Percentiles rank a stretch among this genome's conserved stretches.
phyloP scores from a whole-genome alignment of 2,888 invertebrate genomes.

The Parasteatoda lunata region DNA sequence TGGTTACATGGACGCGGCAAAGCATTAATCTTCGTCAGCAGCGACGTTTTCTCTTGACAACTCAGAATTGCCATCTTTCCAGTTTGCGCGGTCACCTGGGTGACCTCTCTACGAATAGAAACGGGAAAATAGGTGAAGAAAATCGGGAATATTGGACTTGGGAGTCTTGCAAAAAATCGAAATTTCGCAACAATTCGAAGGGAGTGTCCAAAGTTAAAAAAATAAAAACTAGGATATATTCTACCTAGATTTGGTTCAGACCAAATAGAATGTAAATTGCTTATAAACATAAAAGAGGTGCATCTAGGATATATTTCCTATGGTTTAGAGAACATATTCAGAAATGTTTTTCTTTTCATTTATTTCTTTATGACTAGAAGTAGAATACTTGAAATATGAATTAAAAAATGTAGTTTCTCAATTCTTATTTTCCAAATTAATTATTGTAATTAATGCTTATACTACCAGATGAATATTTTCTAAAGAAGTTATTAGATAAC shows the following conservation, averaged over 20 bases:
- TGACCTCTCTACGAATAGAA: constrained; percentile 24
- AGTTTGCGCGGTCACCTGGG: constrained; percentile 54
- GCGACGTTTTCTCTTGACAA: constrained; percentile 44
- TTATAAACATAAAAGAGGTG: constrained; percentile 33
- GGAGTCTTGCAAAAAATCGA: constrained; percentile 24
- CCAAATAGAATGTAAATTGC: constrained; percentile 54
- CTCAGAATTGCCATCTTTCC: constrained; percentile 50
- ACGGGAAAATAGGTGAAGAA: background rate
- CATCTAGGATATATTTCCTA: background rate
- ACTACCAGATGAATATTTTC: no score
- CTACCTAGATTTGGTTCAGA: constrained; percentile 18
- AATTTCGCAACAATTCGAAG: constrained; percentile 38
- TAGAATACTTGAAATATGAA: no score
- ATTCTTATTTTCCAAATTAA: no score
- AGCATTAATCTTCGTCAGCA: constrained; percentile 55
- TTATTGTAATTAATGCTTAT: no score
- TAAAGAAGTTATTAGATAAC: no score
- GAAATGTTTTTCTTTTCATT: no score
- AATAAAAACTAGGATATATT: constrained; percentile 15
- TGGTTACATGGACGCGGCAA: constrained; percentile 42
- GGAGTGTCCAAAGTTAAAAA: constrained; percentile 8
- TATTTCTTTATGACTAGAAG: no score
- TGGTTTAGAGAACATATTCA: background rate
- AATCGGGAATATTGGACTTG: background rate
- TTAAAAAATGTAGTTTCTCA: no score